These are phyloP conservation scores for Temnothorax ravouxi DNA, from an alignment of 2,888 invertebrate species.

Conservation along the genomic window DNA sequence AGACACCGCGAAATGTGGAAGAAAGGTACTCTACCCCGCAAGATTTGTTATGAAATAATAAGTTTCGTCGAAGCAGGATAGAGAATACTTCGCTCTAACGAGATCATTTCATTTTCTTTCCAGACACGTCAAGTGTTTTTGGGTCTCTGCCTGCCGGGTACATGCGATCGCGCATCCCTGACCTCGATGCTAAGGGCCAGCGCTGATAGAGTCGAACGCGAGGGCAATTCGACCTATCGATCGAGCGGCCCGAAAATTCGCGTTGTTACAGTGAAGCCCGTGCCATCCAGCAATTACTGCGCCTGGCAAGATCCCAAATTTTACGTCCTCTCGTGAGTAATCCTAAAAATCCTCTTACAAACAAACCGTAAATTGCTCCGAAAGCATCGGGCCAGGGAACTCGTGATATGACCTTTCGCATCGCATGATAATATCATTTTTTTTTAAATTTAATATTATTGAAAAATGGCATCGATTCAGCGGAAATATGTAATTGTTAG, in stretches of 20 bases:
- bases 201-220: conserved; percentile 84
- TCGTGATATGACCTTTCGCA: not conserved
- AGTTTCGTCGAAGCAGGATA: not conserved
- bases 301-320: conserved; percentile 91
- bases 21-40: not conserved
- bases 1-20: not conserved
- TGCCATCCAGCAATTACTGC: conserved; percentile 90
- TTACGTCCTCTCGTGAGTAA: conserved; percentile 90
- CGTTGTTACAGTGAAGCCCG: conserved; percentile 90
- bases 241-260: conserved; percentile 87
- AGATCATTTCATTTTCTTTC: conserved; percentile 66
- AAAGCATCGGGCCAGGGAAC: not conserved
- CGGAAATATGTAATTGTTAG: not conserved
- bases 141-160: conserved; percentile 92
- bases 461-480: not conserved
- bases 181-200: conserved; percentile 84
- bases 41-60: conserved; percentile 26
- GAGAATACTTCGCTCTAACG: conserved; percentile 4
- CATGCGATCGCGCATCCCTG: conserved; percentile 87
- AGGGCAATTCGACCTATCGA: conserved; percentile 87
- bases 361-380: conserved; percentile 23
- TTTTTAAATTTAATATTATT: conserved; percentile 12
- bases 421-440: not conserved
- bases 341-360: conserved; percentile 39
- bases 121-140: conserved; percentile 91